Conservation (phyloP, 2,888 invertebrate genomes). For the Tenthredo livida region DNA sequence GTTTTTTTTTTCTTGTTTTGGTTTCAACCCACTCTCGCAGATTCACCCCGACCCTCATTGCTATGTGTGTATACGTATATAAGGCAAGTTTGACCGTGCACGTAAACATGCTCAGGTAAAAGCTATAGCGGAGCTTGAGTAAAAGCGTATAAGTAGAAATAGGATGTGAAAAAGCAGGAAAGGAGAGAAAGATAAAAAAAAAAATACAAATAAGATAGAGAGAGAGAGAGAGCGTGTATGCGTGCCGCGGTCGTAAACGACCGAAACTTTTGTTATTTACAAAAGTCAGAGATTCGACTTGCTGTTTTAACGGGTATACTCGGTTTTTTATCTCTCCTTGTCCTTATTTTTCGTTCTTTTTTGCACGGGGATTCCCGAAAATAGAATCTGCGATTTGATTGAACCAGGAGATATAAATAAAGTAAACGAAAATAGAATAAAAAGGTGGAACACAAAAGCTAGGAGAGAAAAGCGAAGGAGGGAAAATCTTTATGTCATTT, state of each 20-base stretch:
- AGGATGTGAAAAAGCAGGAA: not conserved
- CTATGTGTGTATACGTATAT: not conserved
- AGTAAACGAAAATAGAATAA: not conserved
- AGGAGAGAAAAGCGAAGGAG: not conserved
- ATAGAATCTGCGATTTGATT: not conserved
- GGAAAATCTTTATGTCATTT: not conserved
- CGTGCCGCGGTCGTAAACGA: conserved; percentile 11
- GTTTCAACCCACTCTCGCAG: not conserved
- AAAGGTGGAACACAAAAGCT: not conserved
- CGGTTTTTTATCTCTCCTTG: not conserved
- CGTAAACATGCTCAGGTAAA: not conserved
- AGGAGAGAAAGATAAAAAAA: not conserved
- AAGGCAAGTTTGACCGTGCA: not conserved
- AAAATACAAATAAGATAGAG: not conserved
- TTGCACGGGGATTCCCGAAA: not conserved
- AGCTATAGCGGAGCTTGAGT: not conserved
- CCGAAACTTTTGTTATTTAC: conserved; percentile 18
- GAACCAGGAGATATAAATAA: not conserved
- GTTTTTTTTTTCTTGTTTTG: not conserved
- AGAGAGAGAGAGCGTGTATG: not conserved
- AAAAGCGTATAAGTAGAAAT: not conserved
- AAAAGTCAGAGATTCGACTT: conserved; percentile 27
- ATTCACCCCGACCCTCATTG: not conserved
- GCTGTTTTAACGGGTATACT: not conserved
- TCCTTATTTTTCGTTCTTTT: not conserved